These are phyloP conservation scores for Mycteria americana DNA, from an alignment of 2,797 vertebrate species.

Conservation along the genomic window DNA sequence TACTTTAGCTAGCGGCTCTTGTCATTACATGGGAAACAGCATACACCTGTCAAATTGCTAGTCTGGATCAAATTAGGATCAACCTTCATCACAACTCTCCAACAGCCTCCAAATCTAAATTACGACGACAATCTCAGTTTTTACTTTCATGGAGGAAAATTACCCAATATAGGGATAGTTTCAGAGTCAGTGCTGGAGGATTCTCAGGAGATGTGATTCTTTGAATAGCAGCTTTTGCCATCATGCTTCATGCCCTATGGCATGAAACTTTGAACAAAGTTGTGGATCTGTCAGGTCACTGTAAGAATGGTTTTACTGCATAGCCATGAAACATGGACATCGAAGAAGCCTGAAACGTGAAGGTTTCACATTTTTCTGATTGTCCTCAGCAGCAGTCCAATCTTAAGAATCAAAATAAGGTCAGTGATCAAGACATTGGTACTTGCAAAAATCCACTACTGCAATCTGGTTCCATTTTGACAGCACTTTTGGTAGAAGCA, in stretches of 20 bases:
- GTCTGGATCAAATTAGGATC: not conserved
- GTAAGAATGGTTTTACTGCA: not conserved
- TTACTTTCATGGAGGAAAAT: not conserved
- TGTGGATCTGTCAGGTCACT: not conserved
- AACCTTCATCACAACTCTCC: not conserved
- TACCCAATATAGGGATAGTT: not conserved
- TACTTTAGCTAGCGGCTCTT: not conserved
- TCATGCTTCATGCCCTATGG: not conserved
- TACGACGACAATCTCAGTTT: not conserved
- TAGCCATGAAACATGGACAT: not conserved
- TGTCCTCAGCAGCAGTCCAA: not conserved
- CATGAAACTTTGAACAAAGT: not conserved
- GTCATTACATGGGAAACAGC: not conserved
- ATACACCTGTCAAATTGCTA: not conserved
- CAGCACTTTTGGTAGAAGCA: not conserved
- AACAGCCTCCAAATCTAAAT: not conserved
- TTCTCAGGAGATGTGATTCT: not conserved
- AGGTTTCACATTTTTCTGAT: not conserved
- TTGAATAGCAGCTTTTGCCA: not conserved
- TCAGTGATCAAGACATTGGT: not conserved
- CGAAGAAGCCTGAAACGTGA: not conserved
- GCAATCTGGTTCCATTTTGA: not conserved
- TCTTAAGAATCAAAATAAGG: not conserved
- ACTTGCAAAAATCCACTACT: not conserved
- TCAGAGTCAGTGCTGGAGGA: not conserved